Evolutionary conservation across 2,888 invertebrate genomes (phyloP), one percentile per base, ranked within the genome.

Genomic region (Nephrotoma appendiculata): DNA sequence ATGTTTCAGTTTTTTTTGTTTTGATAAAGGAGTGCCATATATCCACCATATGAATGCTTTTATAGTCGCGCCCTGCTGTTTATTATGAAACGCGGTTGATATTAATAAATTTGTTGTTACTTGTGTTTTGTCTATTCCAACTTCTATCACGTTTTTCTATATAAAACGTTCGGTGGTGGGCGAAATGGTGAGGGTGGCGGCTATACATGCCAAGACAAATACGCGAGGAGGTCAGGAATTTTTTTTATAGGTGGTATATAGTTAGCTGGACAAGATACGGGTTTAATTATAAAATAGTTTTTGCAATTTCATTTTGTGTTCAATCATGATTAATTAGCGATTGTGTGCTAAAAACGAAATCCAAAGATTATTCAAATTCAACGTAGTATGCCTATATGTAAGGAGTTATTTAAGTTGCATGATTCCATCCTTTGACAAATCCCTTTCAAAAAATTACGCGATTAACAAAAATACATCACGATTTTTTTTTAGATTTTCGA

Each of bases 1-100:
- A 84, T 84, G 84, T 84, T 84, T 84, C 43, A 71, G 9, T 31
- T 71, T 31, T 31, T 71, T 52, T 71, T 71, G 9, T 31, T 31
- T 71, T 31, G 19, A 19, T 86, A 12, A 86, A 86, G 86, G 86
- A 86, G 86, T 86, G 86, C 45, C 86, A 41, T 41, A 7, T 84
- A 84, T 84, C 31, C 71, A 31, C 71, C 71, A 71, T 71, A 52
- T 52, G 52, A 9, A 71, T 71, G 41, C 42, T 42, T 84, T 84
- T 41, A 84, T 84, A 84, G 86, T 45, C 86, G 48, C 86, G 12
- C 86, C 86, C 86, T 86, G 86, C 86, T 86, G 86, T 45, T 86
- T 86, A 42, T 48, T 86, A 86, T 45, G 86, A 86, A 86, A 41
- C 85, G 48, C 45, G 44, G 44, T 31, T 52, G 31, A 42, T 86